Conservation (phyloP, 2,888 invertebrate species). For the Anticlea derivata region DNA sequence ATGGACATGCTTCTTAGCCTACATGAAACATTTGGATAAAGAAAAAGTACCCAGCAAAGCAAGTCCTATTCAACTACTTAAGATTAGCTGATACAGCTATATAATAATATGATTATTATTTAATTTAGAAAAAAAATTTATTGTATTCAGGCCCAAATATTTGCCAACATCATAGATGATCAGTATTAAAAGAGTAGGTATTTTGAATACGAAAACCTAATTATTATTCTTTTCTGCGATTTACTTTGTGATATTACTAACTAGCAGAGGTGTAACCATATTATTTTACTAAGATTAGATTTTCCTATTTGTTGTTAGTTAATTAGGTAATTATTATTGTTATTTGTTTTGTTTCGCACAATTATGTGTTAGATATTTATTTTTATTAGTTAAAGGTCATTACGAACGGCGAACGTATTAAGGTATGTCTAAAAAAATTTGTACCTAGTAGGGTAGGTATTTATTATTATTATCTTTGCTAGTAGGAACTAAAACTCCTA, state of each 20-base stretch:
- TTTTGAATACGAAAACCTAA: too few species aligned
- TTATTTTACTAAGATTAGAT: not conserved
- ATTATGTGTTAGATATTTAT: too few species aligned
- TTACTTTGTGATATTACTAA: slow-evolving; percentile 23
- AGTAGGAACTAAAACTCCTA: too few species aligned
- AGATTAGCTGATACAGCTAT: slow-evolving; percentile 32
- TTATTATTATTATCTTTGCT: too few species aligned
- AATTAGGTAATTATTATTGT: too few species aligned
- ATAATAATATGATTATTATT: too few species aligned
- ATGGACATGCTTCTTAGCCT: slow-evolving; percentile 92
- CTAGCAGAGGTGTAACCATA: slow-evolving; percentile 9
- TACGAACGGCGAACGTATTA: too few species aligned
- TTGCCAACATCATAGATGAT: slow-evolving; percentile 4
- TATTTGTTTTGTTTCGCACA: too few species aligned
- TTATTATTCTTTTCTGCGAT: slow-evolving; percentile 3
- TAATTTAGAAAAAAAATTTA: slow-evolving; percentile 1
- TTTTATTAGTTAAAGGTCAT: too few species aligned
- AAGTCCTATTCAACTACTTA: slow-evolving; percentile 46
- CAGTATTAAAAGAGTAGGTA: slow-evolving; percentile 7
- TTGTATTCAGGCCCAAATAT: not conserved
- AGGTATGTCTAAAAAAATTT: too few species aligned
- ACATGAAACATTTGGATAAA: slow-evolving; percentile 88
- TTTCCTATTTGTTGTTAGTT: too few species aligned
- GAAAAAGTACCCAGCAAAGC: slow-evolving; percentile 51
- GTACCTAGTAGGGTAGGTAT: too few species aligned